phyloP scores from a whole-genome alignment of 1,140 invertebrate species.

The Drosophila paulistorum region DNA sequence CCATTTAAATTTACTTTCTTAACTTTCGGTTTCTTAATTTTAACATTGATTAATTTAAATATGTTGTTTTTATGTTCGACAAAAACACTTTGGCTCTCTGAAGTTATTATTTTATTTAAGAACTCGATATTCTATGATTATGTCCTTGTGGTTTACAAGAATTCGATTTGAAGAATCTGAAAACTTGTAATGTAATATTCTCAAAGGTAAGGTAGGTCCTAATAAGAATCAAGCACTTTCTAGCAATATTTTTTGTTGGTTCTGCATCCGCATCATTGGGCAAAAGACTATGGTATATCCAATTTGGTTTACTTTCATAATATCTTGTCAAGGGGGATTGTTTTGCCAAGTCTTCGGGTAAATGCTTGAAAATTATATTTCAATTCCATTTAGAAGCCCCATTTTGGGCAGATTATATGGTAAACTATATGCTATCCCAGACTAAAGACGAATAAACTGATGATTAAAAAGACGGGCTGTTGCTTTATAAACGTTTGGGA shows the following conservation, averaged over 20 bases:
- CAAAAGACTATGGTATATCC: too few species aligned
- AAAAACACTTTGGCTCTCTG: not conserved
- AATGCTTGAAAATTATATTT: too few species aligned
- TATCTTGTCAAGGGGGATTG: too few species aligned
- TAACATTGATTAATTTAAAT: not conserved
- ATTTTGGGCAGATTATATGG: too few species aligned
- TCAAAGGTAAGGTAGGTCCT: not conserved
- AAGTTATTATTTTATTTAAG: not conserved
- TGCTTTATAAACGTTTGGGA: not conserved
- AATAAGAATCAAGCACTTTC: not conserved
- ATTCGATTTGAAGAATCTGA: not conserved
- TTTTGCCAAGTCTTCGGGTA: too few species aligned
- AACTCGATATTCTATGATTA: not conserved
- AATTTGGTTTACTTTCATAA: too few species aligned
- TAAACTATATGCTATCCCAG: too few species aligned
- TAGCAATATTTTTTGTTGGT: too few species aligned
- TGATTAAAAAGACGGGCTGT: not conserved
- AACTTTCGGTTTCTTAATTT: not conserved
- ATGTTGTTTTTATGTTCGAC: slow-evolving; percentile 9
- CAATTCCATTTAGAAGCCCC: too few species aligned
- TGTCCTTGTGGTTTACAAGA: too few species aligned
- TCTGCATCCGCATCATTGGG: too few species aligned
- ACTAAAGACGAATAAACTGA: not conserved
- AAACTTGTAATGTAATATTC: not conserved
- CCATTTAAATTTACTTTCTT: not conserved